Base-by-base conservation (phyloP, 2,888 invertebrate species). In the Didymodactylos carnosus region DNA sequence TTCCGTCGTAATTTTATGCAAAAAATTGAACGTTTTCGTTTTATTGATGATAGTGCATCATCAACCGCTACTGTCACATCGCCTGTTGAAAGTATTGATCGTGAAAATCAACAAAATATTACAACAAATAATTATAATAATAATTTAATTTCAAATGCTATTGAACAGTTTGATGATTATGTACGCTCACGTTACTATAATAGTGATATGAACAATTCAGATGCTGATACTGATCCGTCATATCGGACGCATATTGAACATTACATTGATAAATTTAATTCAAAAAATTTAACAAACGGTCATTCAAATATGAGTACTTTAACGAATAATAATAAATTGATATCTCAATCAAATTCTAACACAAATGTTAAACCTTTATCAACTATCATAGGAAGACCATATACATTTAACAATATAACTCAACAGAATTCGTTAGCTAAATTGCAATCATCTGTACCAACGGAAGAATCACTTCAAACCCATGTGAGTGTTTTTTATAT, bases 41-140 rank as follows among this genome's bases (percentile, higher is more conserved):
- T 74, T 25, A 74, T 74, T 35, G 74, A 74, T 53, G 74, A 74
- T 53, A 74, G 74, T 39, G 74, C 71, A 13, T 41, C 74, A 35
- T 35, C 35, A 16, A 71, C 74, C 19, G 62, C 74, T 41, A 71
- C 74, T 29, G 25, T 74, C 14, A 69, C 62, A 16, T 74, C 74
- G n/a, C 74, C 74, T 43, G 71, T 69, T 19, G 74, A 70, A 10
- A 62, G 62, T 19, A 62, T 41, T 1, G 43, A 46, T 6, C 74
- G 53, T 23, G 39, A 62, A 10, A 35, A 71, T 39, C 27, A 14
- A 4, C 62, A 14, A n/a, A 29, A 14, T 35, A 0, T 35, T n/a
- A n/a, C n/a, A n/a, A n/a, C n/a, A n/a, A n/a, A n/a, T n/a, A n/a
- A n/a, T n/a, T 35, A 29, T 16, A 35, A 35, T 19, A 62, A n/a